These are phyloP conservation scores for Hirudinaria manillensis DNA, from an alignment of 2,888 invertebrate genomes.

Conservation along the genomic window DNA sequence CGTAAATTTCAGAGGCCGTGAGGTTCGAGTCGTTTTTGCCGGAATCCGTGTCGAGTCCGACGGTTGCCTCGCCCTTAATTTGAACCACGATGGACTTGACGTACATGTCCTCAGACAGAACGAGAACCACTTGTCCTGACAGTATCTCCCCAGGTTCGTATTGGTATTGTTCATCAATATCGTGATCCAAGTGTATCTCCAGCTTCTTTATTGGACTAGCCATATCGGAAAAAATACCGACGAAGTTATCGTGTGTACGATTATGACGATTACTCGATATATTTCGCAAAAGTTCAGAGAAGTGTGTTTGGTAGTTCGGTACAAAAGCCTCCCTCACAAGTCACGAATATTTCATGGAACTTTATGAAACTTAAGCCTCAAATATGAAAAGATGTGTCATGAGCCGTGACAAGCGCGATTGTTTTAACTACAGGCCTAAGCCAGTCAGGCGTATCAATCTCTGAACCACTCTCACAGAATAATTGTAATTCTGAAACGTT, in stretches of 20 bases:
- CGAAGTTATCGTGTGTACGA: neutral
- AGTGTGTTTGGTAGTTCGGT: too few species aligned
- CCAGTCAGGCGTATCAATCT: too few species aligned
- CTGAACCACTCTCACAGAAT: too few species aligned
- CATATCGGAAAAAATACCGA: constrained; percentile 3
- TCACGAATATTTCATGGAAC: too few species aligned
- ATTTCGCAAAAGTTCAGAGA: too few species aligned
- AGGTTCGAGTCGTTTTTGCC: constrained; percentile 32
- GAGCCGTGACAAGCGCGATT: too few species aligned
- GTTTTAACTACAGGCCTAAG: too few species aligned
- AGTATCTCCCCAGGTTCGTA: constrained; percentile 52
- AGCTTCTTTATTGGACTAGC: constrained; percentile 39
- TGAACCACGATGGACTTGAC: constrained; percentile 40
- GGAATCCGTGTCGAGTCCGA: constrained; percentile 47
- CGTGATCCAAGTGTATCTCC: constrained; percentile 50
- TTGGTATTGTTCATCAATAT: constrained; percentile 54
- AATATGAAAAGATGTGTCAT: too few species aligned
- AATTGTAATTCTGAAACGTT: too few species aligned
- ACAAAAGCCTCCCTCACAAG: too few species aligned
- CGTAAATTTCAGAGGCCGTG: constrained; percentile 49
- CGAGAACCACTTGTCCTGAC: constrained; percentile 42
- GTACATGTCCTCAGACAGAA: constrained; percentile 35
- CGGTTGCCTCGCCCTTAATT: constrained; percentile 44
- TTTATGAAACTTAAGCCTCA: too few species aligned
- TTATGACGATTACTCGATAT: too few species aligned